Evolutionary conservation across 2,888 invertebrate species (phyloP).

Genomic region (Apotomis capreana): DNA sequence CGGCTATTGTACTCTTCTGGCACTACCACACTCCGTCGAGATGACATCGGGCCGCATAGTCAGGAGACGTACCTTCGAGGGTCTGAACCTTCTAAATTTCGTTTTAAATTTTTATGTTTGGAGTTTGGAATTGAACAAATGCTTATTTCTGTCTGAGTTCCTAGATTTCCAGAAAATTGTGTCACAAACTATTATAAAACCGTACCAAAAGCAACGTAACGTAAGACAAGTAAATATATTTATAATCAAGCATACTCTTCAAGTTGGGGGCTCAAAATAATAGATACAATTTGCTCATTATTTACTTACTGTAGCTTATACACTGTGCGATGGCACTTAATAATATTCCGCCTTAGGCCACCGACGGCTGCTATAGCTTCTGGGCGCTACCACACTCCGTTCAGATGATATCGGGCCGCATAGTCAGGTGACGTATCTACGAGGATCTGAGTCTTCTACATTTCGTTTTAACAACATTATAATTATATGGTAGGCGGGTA

Average conservation of each 20-base stretch:
- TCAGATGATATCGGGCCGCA: conserved; percentile 41
- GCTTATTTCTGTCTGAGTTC: too few relatives aligned
- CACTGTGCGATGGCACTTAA: conserved; percentile 46
- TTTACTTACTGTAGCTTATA: conserved; percentile 12
- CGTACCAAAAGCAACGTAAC: too few relatives aligned
- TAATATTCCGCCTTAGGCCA: conserved; percentile 54
- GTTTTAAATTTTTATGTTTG: conserved; percentile 12
- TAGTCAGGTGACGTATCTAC: conserved; percentile 41
- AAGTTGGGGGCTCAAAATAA: too few relatives aligned
- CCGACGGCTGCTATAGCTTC: conserved; percentile 48
- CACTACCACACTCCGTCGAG: conserved; percentile 41
- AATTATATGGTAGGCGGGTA: conserved; percentile 40
- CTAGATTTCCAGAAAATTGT: too few relatives aligned
- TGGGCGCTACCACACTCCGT: conserved; percentile 42
- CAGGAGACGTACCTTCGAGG: conserved; percentile 40
- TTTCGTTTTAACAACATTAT: conserved; percentile 41
- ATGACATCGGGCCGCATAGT: conserved; percentile 40
- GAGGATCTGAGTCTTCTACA: conserved; percentile 33
- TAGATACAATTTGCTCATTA: background rate
- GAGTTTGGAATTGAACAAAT: too few relatives aligned
- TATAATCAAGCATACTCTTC: too few relatives aligned
- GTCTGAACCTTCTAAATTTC: conserved; percentile 36
- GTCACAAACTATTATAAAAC: too few relatives aligned
- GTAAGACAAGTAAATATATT: too few relatives aligned
- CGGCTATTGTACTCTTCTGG: conserved; percentile 43